These are phyloP conservation scores for Elysia crispata DNA, from an alignment of 2,888 invertebrate species.

Conservation along the genomic window DNA sequence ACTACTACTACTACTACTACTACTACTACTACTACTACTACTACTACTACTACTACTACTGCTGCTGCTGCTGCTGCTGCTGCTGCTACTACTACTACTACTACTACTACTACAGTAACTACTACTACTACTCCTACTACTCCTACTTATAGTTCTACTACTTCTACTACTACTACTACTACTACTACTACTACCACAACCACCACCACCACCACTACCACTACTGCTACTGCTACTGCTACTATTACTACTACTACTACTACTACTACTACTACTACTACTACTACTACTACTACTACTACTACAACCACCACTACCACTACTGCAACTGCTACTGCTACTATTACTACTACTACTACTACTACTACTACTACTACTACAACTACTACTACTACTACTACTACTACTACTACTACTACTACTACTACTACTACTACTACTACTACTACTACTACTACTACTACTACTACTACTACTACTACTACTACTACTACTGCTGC, in stretches of 20 bases:
- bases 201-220: no score
- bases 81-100: conserved; percentile 6
- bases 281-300: no score
- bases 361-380: no score
- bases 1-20: conserved; percentile 24
- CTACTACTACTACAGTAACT: no score
- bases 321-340: no score
- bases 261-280: no score
- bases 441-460: conserved; percentile 29
- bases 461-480: conserved; percentile 33
- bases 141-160: neutral
- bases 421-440: conserved; percentile 35
- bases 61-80: conserved; percentile 5
- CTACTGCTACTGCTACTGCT: no score
- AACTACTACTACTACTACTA: conserved; percentile 30
- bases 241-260: no score
- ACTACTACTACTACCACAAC: no score
- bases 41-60: neutral
- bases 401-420: conserved; percentile 29
- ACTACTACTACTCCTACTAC: no score
- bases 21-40: neutral
- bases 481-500: conserved; percentile 20
- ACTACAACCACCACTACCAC: no score
- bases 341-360: no score
- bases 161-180: conserved; percentile 3